phyloP scores from a whole-genome alignment of 2,113 vertebrate genomes.

The Syngnathoides biaculeatus region DNA sequence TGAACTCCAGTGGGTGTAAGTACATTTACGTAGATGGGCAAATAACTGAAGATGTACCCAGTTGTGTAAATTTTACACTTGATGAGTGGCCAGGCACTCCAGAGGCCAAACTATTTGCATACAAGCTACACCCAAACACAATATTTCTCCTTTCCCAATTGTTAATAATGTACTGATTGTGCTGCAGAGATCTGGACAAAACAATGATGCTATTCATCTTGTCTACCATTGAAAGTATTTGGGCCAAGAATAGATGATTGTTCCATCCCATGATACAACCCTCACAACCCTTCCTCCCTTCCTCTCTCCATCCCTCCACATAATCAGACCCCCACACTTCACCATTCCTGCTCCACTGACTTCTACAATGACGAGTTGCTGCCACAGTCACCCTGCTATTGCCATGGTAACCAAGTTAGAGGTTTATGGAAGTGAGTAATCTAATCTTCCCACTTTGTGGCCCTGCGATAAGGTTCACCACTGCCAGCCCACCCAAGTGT shows the following conservation, averaged over 20 bases:
- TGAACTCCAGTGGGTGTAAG: too few species aligned
- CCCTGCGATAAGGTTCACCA: constrained; percentile 54
- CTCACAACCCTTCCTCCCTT: too few species aligned
- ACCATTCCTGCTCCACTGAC: constrained; percentile 38
- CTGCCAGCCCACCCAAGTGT: constrained; percentile 37
- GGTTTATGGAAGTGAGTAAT: constrained; percentile 72
- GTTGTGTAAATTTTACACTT: neutral
- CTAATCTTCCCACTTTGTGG: constrained; percentile 70
- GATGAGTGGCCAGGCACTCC: neutral
- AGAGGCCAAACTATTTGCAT: neutral
- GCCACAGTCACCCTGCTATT: constrained; percentile 53
- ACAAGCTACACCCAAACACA: neutral
- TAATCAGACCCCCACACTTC: neutral
- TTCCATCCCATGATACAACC: constrained; percentile 13
- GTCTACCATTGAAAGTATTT: neutral
- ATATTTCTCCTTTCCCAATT: neutral
- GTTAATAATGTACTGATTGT: neutral
- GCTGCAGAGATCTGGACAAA: neutral
- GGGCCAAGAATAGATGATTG: constrained; percentile 25
- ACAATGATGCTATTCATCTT: neutral
- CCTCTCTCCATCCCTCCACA: neutral
- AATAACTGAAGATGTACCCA: too few species aligned
- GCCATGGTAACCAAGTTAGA: constrained; percentile 75
- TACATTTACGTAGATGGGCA: too few species aligned
- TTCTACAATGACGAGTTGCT: constrained; percentile 39